Conservation (phyloP, 2,888 invertebrate species). For the Apamea sordens region DNA sequence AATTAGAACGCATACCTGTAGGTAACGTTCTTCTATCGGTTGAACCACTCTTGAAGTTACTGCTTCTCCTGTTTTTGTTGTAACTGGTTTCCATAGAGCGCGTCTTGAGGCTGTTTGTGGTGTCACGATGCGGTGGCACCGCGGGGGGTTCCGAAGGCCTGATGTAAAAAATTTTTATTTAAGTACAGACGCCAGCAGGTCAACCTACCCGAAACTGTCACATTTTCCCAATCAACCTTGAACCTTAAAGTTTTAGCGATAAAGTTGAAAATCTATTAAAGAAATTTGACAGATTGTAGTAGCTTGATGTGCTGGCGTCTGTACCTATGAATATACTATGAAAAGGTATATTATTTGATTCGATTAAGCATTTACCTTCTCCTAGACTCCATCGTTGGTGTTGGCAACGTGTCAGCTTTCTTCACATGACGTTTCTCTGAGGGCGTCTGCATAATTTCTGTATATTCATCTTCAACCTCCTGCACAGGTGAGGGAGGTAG, state of each 20-base stretch:
- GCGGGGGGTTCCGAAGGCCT: constrained; percentile 92
- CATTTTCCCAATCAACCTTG: no score
- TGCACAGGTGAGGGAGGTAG: constrained; percentile 96
- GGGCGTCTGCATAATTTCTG: constrained; percentile 90
- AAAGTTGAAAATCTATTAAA: no score
- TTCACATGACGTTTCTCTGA: constrained; percentile 86
- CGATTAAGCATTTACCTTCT: constrained; percentile 79
- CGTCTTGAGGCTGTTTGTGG: constrained; percentile 94
- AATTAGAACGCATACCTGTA: constrained; percentile 87
- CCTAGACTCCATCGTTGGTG: constrained; percentile 86
- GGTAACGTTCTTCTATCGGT: constrained; percentile 93
- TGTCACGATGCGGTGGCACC: constrained; percentile 93
- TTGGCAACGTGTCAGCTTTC: constrained; percentile 90
- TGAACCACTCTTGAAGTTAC: constrained; percentile 90
- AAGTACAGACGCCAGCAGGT: no score
- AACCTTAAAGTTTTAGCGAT: no score
- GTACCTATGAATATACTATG: not conserved
- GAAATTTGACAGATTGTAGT: no score
- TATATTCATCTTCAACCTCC: constrained; percentile 94
- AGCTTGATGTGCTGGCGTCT: no score
- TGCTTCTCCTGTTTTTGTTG: constrained; percentile 90
- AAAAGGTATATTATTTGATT: not conserved
- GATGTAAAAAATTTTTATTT: constrained; percentile 43
- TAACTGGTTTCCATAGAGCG: constrained; percentile 96
- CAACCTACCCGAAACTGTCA: no score